Evolutionary conservation across 2,113 vertebrate genomes (phyloP).

Genomic region (Paradisaea rubra): DNA sequence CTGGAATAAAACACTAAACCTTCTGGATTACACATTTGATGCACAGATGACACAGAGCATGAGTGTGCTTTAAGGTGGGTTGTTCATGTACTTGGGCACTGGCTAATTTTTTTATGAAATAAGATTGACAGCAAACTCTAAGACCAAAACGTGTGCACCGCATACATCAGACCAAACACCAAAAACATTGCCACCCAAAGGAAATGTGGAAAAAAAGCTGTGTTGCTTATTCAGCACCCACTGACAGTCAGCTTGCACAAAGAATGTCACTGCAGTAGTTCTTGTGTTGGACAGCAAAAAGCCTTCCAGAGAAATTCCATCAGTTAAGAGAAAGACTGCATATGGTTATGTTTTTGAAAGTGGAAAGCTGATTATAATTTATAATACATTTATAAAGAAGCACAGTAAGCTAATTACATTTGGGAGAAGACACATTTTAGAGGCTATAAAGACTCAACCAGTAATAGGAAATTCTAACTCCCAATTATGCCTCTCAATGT

Average conservation of each 20-base stretch:
- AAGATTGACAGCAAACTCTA: background rate
- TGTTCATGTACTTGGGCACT: fast-evolving
- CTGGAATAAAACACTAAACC: background rate
- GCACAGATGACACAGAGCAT: background rate
- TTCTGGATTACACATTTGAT: background rate
- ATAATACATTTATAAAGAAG: slow-evolving; percentile 39
- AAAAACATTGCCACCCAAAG: background rate
- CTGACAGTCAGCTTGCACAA: background rate
- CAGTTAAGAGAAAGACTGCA: background rate
- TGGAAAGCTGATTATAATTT: slow-evolving; percentile 42
- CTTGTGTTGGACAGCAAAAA: background rate
- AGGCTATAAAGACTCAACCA: slow-evolving; percentile 63
- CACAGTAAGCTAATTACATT: slow-evolving; percentile 21
- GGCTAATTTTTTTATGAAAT: background rate
- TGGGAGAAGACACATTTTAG: slow-evolving; percentile 15
- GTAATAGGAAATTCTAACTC: slow-evolving; percentile 66
- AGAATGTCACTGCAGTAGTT: background rate
- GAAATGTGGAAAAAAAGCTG: background rate
- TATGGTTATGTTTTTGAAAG: background rate
- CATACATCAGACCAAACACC: background rate
- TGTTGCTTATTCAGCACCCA: background rate
- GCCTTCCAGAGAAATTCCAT: background rate
- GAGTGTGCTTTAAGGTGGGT: background rate
- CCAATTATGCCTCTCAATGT: slow-evolving; percentile 62
- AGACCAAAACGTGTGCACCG: background rate